Base-by-base conservation (phyloP, 2,888 invertebrate genomes). In the Agonopterix heracliana region DNA sequence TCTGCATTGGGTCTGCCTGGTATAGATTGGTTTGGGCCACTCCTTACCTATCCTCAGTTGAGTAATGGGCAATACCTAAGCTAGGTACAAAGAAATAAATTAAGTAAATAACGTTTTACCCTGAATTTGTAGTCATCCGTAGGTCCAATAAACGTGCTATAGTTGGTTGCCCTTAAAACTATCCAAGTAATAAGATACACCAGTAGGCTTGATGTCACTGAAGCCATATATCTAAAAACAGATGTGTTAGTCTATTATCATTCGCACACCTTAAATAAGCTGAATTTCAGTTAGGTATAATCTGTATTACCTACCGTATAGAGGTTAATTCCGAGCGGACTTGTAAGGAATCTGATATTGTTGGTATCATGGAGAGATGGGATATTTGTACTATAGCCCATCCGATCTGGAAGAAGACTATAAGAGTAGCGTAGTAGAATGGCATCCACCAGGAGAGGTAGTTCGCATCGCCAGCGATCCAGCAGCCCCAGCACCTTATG, bases 321-420 rank as follows among this genome's bases (percentile, higher is more conserved):
- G 96, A 94, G 43, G 95, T 95, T 54, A 96, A 88, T 61, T 95
- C 94, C 1, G 94, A 91, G 50, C 96, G 91, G 54, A 93, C 91
- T 57, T 91, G 86, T 44, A 93, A 89, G 57, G 91, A 91, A 44
- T 91, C 91, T 0, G 95, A 92, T 50, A 96, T 90, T 47, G 93
- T 92, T 1, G 98, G 96, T 63, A 98, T 97, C 78, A 98, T 92
- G 1, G 98, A 93, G 49, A 98, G 90, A 81, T 98, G 98, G 1
- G 97, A 95, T 63, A 98, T 97, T 88, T 98, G 98, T 1, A 95
- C 95, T 7, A 95, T 90, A 0, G 98, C 97, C 98, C 98, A 98
- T 9, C 98, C 98, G 59, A 95, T 93, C 86, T 98, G 98, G 80
- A 97, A 96, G 59, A 96, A 82, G 9, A 91, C 78, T 57, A 96